Base-by-base conservation (phyloP, 1,140 invertebrate genomes). In the Brachionus asplanchnoidis region DNA sequence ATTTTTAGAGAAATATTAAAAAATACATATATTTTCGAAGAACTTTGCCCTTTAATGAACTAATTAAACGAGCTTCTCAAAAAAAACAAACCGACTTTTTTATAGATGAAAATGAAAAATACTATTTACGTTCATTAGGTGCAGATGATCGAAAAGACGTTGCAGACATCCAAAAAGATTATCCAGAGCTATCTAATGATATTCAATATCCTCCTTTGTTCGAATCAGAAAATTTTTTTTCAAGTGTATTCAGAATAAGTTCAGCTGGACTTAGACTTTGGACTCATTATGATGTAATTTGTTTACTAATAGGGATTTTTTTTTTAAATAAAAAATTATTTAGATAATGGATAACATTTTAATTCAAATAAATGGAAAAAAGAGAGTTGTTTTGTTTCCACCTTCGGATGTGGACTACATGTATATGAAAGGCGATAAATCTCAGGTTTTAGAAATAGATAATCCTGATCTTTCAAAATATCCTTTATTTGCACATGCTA, bases 251-350 rank as follows among this genome's bases (percentile, higher is more conserved):
- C 84, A 87, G 92, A 28, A 91, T 92, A 79, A 89, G 90, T 32
- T 92, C 92, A 1, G 86, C 88, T 68, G 87, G 88, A 26, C 86
- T 92, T 20, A 90, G 91, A 85, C 85, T 93, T 20, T 93, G 92
- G 92, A 92, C 92, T 40, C 92, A 93, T 88, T 92, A 92, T 89
- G 92, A 93, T 89, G 91, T 91, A 87, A 87, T 85, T 86, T 42
- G 11, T 56, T 20, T 20, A 9, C 17, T 40, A 50, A n/a, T 82
- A 20, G 20, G 7, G 12, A 75, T 28, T 11, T 28, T 14, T 9
- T 68, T 70, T 60, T 28, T 36, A 80, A 14, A 50, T 46, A 56
- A 73, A 17, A n/a, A 4, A 83, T 65, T 84, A 80, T 86, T 1
- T 73, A 91, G 90, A 87, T 92, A 7, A 92, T 92, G 91, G 92